phyloP scores from a whole-genome alignment of 1,140 invertebrate genomes.

The Melanaphis sacchari region DNA sequence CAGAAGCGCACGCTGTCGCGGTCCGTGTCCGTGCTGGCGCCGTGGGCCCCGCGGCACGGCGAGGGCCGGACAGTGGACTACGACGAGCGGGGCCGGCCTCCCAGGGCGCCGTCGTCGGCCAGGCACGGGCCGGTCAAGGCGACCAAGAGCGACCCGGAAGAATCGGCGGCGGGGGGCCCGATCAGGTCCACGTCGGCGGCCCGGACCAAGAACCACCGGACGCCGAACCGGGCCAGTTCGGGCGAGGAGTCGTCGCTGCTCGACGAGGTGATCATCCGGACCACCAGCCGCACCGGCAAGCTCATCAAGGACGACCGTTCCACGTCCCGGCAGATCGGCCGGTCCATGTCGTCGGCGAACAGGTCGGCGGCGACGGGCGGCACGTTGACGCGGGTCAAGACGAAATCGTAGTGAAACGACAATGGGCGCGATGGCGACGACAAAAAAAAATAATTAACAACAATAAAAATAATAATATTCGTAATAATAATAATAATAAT shows the following conservation, averaged over 20 bases:
- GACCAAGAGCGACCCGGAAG: slow-evolving; percentile 49
- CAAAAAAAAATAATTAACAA: not conserved
- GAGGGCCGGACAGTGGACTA: slow-evolving; percentile 73
- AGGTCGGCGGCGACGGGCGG: not conserved
- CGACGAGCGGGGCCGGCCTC: slow-evolving; percentile 62
- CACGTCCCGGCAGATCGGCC: slow-evolving; percentile 26
- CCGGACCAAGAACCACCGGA: not conserved
- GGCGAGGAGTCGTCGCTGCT: slow-evolving; percentile 50
- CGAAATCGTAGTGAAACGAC: not conserved
- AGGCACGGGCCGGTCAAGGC: slow-evolving; percentile 36
- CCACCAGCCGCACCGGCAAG: slow-evolving; percentile 33
- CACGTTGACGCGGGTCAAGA: not conserved
- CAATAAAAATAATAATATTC: slow-evolving; percentile 3
- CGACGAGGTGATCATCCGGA: slow-evolving; percentile 48
- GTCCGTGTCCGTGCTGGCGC: slow-evolving; percentile 82
- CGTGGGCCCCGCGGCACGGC: slow-evolving; percentile 79
- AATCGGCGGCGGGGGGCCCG: not conserved
- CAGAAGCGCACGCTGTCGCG: slow-evolving; percentile 79
- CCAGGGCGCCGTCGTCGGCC: slow-evolving; percentile 55
- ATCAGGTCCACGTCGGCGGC: not conserved
- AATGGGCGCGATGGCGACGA: not conserved
- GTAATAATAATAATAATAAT: not conserved
- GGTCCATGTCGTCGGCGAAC: slow-evolving; percentile 51
- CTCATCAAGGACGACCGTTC: slow-evolving; percentile 52
- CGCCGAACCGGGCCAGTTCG: not conserved